Evolutionary conservation across 2,888 invertebrate genomes (phyloP).

Genomic region (Ganaspis brasiliensis): DNA sequence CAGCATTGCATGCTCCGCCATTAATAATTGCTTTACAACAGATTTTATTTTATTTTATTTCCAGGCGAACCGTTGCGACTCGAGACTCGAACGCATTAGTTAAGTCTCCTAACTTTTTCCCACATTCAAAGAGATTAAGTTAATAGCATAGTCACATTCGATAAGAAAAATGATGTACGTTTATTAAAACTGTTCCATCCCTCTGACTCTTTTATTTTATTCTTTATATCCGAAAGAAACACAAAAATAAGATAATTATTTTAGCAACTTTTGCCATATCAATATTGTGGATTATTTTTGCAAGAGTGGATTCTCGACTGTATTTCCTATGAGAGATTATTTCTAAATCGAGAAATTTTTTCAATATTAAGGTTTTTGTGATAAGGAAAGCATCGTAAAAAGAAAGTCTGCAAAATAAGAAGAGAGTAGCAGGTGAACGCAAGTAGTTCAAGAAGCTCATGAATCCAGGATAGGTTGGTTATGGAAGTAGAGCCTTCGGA

Average conservation of each 20-base stretch:
- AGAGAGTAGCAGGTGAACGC: conserved; percentile 33
- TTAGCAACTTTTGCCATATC: no score
- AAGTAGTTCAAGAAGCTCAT: conserved; percentile 67
- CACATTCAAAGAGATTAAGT: conserved; percentile 28
- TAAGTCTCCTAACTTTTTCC: conserved; percentile 34
- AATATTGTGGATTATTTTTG: no score
- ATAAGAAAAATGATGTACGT: conserved; percentile 14
- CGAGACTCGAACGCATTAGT: conserved; percentile 20
- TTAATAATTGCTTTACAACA: conserved; percentile 80
- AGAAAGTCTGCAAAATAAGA: conserved; percentile 15
- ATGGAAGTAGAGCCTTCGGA: conserved; percentile 62
- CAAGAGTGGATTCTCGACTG: no score
- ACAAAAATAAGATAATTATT: no score
- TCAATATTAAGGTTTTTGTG: conserved; percentile 11
- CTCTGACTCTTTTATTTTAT: no score
- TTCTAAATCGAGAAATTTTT: not conserved
- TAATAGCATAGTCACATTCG: not conserved
- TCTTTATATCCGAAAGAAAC: not conserved
- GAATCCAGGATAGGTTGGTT: conserved; percentile 66
- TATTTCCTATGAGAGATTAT: not conserved
- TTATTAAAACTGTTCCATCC: not conserved
- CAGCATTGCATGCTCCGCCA: conserved; percentile 77
- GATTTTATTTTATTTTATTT: conserved; percentile 73
- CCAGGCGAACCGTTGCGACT: conserved; percentile 50
- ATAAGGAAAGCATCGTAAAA: not conserved